Evolutionary conservation across 1,140 invertebrate genomes (phyloP).

Genomic region (Lepidotrigona ventralis): DNA sequence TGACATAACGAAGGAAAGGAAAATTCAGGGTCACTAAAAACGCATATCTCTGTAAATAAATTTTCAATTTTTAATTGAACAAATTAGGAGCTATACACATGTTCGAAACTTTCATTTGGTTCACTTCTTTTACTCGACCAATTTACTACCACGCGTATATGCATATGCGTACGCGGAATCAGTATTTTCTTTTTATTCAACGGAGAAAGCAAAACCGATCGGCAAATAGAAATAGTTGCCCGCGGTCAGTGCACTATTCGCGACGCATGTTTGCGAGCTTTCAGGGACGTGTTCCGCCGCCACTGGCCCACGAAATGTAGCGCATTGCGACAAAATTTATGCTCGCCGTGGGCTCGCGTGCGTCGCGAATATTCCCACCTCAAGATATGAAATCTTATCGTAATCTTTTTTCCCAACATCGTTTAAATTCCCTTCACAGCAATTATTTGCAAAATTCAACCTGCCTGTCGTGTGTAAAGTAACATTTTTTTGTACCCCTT

Average conservation of each 20-base stretch:
- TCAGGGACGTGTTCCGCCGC: conserved; percentile 41
- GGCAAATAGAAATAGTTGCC: conserved; percentile 47
- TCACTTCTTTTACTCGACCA: too few species aligned
- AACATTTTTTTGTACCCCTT: too few species aligned
- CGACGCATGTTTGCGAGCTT: conserved; percentile 32
- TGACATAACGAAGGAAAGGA: too few species aligned
- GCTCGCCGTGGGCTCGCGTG: neutral
- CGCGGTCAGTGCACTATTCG: conserved; percentile 47
- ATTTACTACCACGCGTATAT: neutral
- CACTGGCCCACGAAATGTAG: conserved; percentile 38
- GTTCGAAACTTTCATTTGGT: neutral
- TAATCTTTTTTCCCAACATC: neutral
- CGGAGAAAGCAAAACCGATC: conserved; percentile 44
- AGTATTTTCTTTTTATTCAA: neutral
- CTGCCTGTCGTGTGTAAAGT: too few species aligned
- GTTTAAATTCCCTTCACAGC: neutral
- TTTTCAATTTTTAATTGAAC: neutral
- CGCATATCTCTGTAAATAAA: neutral
- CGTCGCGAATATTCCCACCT: neutral
- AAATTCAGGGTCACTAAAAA: too few species aligned
- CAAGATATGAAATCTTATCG: neutral
- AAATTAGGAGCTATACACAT: neutral
- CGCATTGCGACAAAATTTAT: conserved; percentile 48
- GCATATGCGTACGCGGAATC: neutral
- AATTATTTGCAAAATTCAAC: neutral